phyloP scores from a whole-genome alignment of 1,140 invertebrate genomes.

The Drosophila grimshawi region DNA sequence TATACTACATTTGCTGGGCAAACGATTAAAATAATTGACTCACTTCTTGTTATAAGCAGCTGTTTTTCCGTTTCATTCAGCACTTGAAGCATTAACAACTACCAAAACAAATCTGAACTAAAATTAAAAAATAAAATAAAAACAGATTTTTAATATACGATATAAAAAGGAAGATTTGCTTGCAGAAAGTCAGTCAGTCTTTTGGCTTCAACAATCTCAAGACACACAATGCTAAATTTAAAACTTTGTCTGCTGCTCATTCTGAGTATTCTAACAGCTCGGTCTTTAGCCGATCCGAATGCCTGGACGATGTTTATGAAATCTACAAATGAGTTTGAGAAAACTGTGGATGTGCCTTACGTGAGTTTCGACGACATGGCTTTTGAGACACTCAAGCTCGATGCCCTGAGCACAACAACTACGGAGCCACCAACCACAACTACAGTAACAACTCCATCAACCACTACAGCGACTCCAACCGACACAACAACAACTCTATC shows the following conservation, averaged over 20 bases:
- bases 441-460: not conserved
- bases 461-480: not conserved
- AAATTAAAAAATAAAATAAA: not conserved
- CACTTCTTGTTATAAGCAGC: constrained; percentile 16
- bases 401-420: constrained; percentile 28
- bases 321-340: not conserved
- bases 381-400: constrained; percentile 17
- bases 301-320: constrained; percentile 5
- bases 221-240: constrained; percentile 9
- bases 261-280: constrained; percentile 1
- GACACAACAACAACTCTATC: not conserved
- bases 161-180: constrained; percentile 29
- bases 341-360: constrained; percentile 36
- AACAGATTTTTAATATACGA: not conserved
- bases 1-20: constrained; percentile 14
- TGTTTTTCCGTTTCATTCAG: constrained; percentile 20
- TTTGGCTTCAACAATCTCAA: not conserved
- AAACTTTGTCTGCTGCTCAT: not conserved
- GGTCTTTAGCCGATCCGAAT: not conserved
- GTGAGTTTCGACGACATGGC: constrained; percentile 33
- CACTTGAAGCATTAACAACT: not conserved
- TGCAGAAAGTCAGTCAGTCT: constrained; percentile 12
- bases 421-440: constrained; percentile 5
- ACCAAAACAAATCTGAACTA: constrained; percentile 16
- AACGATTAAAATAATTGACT: constrained; percentile 6